These are phyloP conservation scores for Tautogolabrus adspersus DNA, from an alignment of 2,113 vertebrate genomes.

Conservation along the genomic window DNA sequence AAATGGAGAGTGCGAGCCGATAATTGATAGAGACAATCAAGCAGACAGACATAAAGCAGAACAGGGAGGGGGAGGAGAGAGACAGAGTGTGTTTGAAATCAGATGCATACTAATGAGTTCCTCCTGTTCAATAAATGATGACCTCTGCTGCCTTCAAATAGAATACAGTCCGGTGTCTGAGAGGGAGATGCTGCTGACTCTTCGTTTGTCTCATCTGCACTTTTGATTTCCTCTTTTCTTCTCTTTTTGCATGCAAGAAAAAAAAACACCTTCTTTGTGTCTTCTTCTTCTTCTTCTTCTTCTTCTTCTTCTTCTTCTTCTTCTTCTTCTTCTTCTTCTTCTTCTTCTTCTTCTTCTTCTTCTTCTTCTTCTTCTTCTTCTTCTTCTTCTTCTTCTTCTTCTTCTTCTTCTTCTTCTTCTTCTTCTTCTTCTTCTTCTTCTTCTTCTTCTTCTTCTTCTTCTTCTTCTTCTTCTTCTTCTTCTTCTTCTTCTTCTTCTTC, in stretches of 20 bases:
- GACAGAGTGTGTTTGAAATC: conserved; percentile 67
- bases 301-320: not conserved
- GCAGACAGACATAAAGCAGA: conserved; percentile 66
- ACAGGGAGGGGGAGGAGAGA: conserved; percentile 59
- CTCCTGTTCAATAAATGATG: conserved; percentile 80
- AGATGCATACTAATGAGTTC: conserved; percentile 78
- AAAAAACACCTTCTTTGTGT: conserved; percentile 13
- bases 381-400: not conserved
- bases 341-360: not conserved
- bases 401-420: not conserved
- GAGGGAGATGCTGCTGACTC: conserved; percentile 46
- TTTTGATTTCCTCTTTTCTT: conserved; percentile 4
- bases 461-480: not conserved
- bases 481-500: not conserved
- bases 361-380: not conserved
- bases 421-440: not conserved
- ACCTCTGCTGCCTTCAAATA: conserved; percentile 75
- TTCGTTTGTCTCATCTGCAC: conserved; percentile 34
- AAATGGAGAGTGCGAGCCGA: conserved; percentile 7
- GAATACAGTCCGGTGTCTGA: conserved; percentile 62
- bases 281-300: not conserved
- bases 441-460: not conserved
- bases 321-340: not conserved
- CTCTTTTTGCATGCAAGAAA: conserved; percentile 1
- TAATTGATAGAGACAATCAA: conserved; percentile 69